Conservation (phyloP, 1,140 invertebrate genomes). For the Hydropsyche tenuis region DNA sequence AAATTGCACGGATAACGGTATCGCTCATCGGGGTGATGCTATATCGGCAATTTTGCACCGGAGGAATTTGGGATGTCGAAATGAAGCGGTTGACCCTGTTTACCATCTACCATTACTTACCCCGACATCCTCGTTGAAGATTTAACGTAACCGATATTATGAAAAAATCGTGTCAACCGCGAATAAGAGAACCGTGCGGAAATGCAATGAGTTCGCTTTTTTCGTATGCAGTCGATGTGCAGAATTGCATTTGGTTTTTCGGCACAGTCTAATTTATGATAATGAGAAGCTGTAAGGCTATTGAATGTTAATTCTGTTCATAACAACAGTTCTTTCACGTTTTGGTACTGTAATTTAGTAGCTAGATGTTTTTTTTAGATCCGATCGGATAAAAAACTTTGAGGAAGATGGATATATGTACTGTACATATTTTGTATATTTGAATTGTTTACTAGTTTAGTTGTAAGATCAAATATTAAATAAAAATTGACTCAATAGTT, state of each 20-base stretch:
- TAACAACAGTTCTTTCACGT: no score
- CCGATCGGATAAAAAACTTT: no score
- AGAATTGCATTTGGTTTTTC: not conserved
- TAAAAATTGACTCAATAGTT: no score
- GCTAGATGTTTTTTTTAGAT: no score
- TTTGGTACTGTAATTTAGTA: no score
- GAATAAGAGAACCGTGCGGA: not conserved
- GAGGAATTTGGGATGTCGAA: slow-evolving; percentile 14
- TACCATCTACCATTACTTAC: slow-evolving; percentile 14
- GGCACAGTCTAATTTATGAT: slow-evolving; percentile 7
- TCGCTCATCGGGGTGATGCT: no score
- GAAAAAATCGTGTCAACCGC: slow-evolving; percentile 6
- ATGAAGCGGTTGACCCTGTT: slow-evolving; percentile 19
- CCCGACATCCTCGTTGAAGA: slow-evolving; percentile 5
- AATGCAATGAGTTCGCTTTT: slow-evolving; percentile 1
- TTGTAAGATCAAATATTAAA: no score
- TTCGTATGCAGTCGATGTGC: not conserved
- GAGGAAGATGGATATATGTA: no score
- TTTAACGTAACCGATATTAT: not conserved
- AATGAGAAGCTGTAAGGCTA: not conserved
- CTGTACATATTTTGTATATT: no score
- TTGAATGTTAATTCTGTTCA: not conserved
- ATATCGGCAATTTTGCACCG: not conserved
- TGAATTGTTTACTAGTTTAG: no score
- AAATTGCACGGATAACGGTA: no score